These are phyloP conservation scores for Esperia sulphurella DNA, from an alignment of 2,888 invertebrate genomes.

Conservation along the genomic window DNA sequence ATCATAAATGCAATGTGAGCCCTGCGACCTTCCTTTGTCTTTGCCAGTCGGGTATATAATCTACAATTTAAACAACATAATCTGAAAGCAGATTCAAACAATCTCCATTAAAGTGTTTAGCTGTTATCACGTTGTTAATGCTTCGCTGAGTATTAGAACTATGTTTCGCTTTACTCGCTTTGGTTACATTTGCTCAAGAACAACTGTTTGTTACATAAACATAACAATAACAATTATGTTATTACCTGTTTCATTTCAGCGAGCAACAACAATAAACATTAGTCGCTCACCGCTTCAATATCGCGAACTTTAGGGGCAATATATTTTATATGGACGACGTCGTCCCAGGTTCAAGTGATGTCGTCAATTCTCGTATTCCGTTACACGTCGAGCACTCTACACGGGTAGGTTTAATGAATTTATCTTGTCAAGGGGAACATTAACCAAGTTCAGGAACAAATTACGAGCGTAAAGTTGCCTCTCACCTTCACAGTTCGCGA, in stretches of 20 bases:
- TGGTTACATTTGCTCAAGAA: too few species aligned
- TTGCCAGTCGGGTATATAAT: too few species aligned
- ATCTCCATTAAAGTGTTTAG: too few species aligned
- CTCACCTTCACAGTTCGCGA: slow-evolving; percentile 55
- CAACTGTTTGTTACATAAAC: too few species aligned
- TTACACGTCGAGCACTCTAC: slow-evolving; percentile 32
- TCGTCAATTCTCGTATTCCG: slow-evolving; percentile 40
- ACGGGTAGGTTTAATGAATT: slow-evolving; percentile 69
- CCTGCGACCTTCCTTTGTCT: too few species aligned
- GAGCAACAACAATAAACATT: slow-evolving; percentile 1
- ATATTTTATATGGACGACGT: slow-evolving; percentile 38
- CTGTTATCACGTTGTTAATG: too few species aligned
- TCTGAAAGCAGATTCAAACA: too few species aligned
- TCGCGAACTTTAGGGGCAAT: slow-evolving; percentile 17
- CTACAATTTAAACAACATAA: too few species aligned
- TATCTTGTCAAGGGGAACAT: slow-evolving; percentile 71
- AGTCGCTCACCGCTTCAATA: not conserved
- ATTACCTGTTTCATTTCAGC: not conserved
- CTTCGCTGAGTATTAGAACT: too few species aligned
- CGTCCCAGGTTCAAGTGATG: slow-evolving; percentile 29
- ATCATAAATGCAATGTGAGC: too few species aligned
- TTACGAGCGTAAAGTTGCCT: slow-evolving; percentile 68
- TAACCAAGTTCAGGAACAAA: slow-evolving; percentile 72
- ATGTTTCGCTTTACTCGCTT: too few species aligned
- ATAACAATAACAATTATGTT: not conserved